A percentile compares a stretch with the other conserved stretches of the same genome.
These are phyloP conservation scores for Amitus sp. DNA, from an alignment of 2,888 invertebrate genomes.

Conservation along the genomic window DNA sequence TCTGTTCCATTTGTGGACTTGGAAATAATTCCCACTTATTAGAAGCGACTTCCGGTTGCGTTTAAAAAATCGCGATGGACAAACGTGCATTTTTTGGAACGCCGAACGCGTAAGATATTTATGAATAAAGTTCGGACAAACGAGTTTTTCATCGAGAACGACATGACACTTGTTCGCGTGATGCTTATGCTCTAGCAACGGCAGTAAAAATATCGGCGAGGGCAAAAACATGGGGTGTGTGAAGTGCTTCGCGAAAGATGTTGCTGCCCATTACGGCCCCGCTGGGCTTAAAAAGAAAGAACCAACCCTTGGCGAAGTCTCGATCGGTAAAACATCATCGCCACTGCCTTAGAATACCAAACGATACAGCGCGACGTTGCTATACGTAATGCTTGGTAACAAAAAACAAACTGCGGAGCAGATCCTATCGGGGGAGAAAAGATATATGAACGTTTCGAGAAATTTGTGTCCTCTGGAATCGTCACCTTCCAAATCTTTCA, in stretches of 20 bases:
- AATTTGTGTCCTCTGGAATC: constrained; percentile 7
- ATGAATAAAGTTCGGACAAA: constrained; percentile 42
- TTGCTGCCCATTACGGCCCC: constrained; percentile 60
- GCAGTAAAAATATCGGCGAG: constrained; percentile 41
- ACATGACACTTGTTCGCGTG: constrained; percentile 41
- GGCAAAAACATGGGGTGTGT: constrained; percentile 47
- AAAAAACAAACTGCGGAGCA: constrained; percentile 15
- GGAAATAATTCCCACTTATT: too few relatives aligned
- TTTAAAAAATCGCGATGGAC: too few relatives aligned
- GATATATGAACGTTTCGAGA: constrained; percentile 15
- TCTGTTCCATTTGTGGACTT: too few relatives aligned
- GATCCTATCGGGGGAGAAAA: constrained; percentile 3
- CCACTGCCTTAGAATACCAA: constrained; percentile 56
- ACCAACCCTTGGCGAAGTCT: constrained; percentile 35
- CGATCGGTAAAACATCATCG: constrained; percentile 59
- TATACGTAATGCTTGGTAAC: constrained; percentile 31
- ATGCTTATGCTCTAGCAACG: constrained; percentile 36
- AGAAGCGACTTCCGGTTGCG: too few relatives aligned
- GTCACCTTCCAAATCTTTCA: constrained; percentile 6
- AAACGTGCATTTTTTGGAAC: too few relatives aligned
- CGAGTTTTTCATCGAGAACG: constrained; percentile 42
- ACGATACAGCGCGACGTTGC: constrained; percentile 43
- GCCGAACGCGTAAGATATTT: constrained; percentile 30
- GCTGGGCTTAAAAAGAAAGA: constrained; percentile 46
- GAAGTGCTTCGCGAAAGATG: constrained; percentile 60